phyloP scores from a whole-genome alignment of 2,113 vertebrate genomes.

The Anser brachyrhynchus region DNA sequence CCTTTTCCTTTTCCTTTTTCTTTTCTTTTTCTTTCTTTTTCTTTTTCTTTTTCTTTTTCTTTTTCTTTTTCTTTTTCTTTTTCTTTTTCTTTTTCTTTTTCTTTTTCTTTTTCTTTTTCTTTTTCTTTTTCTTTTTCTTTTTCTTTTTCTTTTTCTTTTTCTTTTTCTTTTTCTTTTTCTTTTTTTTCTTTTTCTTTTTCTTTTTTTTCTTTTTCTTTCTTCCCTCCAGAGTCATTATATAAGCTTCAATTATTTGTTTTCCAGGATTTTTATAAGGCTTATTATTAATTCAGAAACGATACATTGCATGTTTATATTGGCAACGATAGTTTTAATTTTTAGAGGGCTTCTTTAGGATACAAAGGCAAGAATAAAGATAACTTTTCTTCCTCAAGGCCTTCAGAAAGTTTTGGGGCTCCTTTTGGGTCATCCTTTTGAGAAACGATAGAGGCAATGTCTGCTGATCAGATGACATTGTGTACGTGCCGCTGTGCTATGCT shows the following conservation, averaged over 20 bases:
- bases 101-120: too few relatives aligned
- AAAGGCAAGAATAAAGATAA: not conserved
- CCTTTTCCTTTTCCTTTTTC: too few relatives aligned
- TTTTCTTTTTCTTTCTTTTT: too few relatives aligned
- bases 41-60: too few relatives aligned
- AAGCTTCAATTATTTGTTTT: not conserved
- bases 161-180: too few relatives aligned
- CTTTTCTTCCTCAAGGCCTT: not conserved
- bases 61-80: too few relatives aligned
- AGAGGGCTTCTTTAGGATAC: not conserved
- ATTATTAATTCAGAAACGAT: not conserved
- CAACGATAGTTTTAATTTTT: not conserved
- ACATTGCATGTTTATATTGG: not conserved
- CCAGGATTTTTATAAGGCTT: not conserved
- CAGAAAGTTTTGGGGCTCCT: not conserved
- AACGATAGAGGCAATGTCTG: not conserved
- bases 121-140: too few relatives aligned
- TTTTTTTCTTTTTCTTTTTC: too few relatives aligned
- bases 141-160: too few relatives aligned
- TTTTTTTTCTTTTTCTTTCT: too few relatives aligned
- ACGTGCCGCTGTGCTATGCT: fast-evolving
- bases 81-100: too few relatives aligned
- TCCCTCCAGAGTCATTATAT: not conserved
- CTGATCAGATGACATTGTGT: not conserved
- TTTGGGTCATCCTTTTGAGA: not conserved